A percentile compares a stretch with the other conserved stretches of the same genome.
Evolutionary conservation across 2,113 vertebrate genomes (phyloP).

Genomic region (Eudorcas thomsonii): DNA sequence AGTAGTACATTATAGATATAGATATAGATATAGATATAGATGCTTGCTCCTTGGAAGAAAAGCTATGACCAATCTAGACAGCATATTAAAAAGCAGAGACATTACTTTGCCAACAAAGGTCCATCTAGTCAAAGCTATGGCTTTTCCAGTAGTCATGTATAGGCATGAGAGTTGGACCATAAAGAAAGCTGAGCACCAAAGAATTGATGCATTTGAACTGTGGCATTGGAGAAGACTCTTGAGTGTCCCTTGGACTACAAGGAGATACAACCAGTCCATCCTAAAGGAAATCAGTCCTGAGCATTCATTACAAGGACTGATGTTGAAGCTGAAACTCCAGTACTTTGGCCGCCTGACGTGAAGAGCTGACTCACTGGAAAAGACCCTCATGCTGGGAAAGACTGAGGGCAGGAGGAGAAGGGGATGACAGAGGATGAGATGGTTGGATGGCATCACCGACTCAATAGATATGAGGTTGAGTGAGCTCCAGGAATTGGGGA

Average conservation of each 20-base stretch:
- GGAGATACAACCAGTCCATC: not conserved
- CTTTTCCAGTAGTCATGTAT: not conserved
- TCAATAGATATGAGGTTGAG: not conserved
- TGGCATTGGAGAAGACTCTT: not conserved
- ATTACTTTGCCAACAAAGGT: not conserved
- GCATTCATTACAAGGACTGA: not conserved
- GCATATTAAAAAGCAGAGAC: not conserved
- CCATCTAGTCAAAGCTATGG: not conserved
- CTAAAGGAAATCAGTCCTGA: not conserved
- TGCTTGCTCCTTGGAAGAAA: not conserved
- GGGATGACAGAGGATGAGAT: not conserved
- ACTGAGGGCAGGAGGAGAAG: not conserved
- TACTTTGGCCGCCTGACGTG: accelerated
- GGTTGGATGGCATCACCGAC: not conserved
- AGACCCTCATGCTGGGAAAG: not conserved
- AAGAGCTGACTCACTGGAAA: not conserved
- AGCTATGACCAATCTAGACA: not conserved
- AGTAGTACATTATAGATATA: not conserved
- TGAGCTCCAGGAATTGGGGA: not conserved
- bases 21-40: not conserved
- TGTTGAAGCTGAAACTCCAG: not conserved
- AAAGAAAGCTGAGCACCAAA: accelerated
- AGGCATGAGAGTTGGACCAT: not conserved
- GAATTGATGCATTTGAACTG: not conserved
- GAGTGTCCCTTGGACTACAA: not conserved